Percentiles rank a stretch among this genome's conserved stretches.
Conservation (phyloP, 92 coral and sea anemone species). For the Metridium senile region DNA sequence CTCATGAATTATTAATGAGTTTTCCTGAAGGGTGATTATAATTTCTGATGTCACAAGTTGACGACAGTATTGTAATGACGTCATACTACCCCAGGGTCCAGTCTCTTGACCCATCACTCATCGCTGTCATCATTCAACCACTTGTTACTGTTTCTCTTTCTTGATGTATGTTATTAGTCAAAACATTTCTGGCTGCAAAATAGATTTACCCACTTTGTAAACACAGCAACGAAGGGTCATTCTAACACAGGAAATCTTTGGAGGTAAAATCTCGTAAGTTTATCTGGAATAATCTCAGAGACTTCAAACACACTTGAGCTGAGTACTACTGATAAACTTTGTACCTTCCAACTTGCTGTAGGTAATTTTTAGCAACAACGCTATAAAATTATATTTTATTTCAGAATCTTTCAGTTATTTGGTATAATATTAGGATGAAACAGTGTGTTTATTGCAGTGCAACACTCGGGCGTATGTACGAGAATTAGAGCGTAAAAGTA, state of each 20-base stretch:
- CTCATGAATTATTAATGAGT: no score
- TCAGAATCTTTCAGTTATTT: no score
- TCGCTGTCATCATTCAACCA: neutral
- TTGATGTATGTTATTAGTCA: conserved; percentile 9
- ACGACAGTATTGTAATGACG: neutral
- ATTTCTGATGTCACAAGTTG: neutral
- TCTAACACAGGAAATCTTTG: conserved; percentile 6
- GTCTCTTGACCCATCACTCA: conserved; percentile 12
- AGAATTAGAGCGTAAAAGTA: no score
- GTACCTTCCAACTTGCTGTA: conserved; percentile 4
- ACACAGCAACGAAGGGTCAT: conserved; percentile 2
- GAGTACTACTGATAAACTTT: conserved; percentile 24
- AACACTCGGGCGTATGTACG: no score
- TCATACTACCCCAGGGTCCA: neutral
- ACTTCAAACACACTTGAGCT: conserved; percentile 17
- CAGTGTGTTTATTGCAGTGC: no score
- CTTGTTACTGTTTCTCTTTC: conserved; percentile 1
- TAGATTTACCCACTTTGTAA: conserved; percentile 11
- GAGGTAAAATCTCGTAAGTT: neutral
- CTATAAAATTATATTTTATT: no score
- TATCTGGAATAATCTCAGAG: conserved; percentile 4
- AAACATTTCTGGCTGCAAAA: conserved; percentile 10
- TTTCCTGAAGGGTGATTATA: no score
- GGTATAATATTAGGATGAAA: no score
- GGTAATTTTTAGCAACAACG: neutral